phyloP scores from a whole-genome alignment of 1,140 invertebrate species.

The Luehdorfia chinensis region DNA sequence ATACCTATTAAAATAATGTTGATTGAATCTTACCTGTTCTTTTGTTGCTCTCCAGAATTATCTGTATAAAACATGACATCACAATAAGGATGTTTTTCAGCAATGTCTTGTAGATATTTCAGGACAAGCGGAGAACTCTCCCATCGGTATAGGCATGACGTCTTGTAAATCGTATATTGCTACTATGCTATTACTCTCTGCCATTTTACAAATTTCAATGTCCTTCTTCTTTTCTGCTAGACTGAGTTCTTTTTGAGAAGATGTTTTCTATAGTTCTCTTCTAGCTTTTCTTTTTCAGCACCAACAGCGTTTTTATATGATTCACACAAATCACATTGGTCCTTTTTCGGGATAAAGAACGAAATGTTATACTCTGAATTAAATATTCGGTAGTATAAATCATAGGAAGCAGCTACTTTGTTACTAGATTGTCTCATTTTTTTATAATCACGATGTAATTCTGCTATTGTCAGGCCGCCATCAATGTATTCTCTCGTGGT shows the following conservation, averaged over 20 bases:
- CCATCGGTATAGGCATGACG: not conserved
- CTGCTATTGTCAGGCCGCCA: not conserved
- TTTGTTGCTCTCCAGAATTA: not conserved
- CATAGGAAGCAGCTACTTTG: too few species aligned
- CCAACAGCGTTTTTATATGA: not conserved
- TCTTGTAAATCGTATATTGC: not conserved
- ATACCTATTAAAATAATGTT: too few species aligned
- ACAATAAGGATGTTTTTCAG: too few species aligned
- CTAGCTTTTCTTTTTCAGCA: not conserved
- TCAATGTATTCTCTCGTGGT: not conserved
- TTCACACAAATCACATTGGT: not conserved
- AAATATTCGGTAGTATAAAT: too few species aligned
- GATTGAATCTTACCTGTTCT: too few species aligned
- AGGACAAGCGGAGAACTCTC: not conserved
- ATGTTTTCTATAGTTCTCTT: not conserved
- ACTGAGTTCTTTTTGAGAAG: not conserved
- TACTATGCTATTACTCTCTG: not conserved
- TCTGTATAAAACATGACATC: not conserved
- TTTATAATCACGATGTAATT: too few species aligned
- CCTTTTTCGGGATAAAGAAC: not conserved
- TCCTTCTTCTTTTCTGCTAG: not conserved
- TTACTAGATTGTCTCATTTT: too few species aligned
- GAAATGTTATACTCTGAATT: too few species aligned
- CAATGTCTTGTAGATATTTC: too few species aligned
- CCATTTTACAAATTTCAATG: too few species aligned